These are phyloP conservation scores for Pheosia gnoma DNA, from an alignment of 2,888 invertebrate species.

Conservation along the genomic window DNA sequence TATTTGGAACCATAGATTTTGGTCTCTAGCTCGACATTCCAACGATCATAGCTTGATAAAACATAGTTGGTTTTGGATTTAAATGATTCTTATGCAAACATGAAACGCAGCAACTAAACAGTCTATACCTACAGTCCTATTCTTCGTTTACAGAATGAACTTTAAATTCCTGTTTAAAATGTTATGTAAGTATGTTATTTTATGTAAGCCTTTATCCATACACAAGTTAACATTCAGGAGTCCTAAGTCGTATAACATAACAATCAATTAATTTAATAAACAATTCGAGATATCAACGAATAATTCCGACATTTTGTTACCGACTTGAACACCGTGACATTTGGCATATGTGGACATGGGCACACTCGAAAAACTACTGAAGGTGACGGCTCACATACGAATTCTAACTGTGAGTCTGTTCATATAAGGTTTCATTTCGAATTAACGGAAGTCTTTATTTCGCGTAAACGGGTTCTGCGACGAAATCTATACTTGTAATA, in stretches of 20 bases:
- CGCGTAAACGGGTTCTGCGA: constrained; percentile 27
- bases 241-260: neutral
- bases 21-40: no score
- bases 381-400: constrained; percentile 13
- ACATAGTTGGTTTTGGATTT: no score
- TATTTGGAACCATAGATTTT: no score
- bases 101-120: no score
- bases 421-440: constrained; percentile 18
- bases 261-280: constrained; percentile 16
- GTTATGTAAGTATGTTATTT: no score
- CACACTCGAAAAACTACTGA: constrained; percentile 29
- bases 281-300: constrained; percentile 17
- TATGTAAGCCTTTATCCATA: neutral
- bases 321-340: constrained; percentile 36
- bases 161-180: no score
- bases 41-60: no score
- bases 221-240: constrained; percentile 1
- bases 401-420: constrained; percentile 19
- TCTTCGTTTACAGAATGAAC: no score
- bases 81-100: no score
- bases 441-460: neutral
- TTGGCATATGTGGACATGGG: constrained; percentile 34
- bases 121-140: no score
- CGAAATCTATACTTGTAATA: constrained; percentile 14
- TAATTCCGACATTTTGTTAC: constrained; percentile 29